Conservation (phyloP, 1,140 invertebrate species). For the Brachionus calyciflorus region DNA sequence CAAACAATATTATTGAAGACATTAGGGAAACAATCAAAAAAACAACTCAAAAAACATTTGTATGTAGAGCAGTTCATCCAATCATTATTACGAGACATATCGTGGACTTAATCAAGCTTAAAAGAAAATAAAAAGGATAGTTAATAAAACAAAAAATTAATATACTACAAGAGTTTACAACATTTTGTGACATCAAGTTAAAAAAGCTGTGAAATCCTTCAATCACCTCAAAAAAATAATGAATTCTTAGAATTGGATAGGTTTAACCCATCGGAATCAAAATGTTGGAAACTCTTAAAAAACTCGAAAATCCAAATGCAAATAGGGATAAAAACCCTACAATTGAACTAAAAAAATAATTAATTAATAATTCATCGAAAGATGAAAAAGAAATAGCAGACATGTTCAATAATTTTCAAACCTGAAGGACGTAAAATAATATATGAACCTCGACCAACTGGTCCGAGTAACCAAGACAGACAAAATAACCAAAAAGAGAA, state of each 20-base stretch:
- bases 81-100: not conserved
- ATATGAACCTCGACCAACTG: not conserved
- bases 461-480: not conserved
- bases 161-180: not conserved
- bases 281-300: not conserved
- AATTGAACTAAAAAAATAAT: not conserved
- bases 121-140: not conserved
- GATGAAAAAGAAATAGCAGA: not conserved
- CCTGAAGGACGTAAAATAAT: not conserved
- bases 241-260: not conserved
- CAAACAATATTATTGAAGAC: not conserved
- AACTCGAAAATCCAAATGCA: not conserved
- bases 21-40: not conserved
- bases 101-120: not conserved
- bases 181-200: not conserved
- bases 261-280: not conserved
- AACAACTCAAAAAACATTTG: not conserved
- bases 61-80: not conserved
- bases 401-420: not conserved
- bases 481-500: not conserved
- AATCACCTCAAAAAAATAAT: not conserved
- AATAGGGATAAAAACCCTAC: not conserved
- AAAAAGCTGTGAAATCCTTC: not conserved
- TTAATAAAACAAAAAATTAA: not conserved
- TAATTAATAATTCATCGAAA: not conserved